Evolutionary conservation across 2,797 vertebrate species (phyloP), one percentile per base, ranked within the genome.

Genomic region (Philypnodon macrostomus): DNA sequence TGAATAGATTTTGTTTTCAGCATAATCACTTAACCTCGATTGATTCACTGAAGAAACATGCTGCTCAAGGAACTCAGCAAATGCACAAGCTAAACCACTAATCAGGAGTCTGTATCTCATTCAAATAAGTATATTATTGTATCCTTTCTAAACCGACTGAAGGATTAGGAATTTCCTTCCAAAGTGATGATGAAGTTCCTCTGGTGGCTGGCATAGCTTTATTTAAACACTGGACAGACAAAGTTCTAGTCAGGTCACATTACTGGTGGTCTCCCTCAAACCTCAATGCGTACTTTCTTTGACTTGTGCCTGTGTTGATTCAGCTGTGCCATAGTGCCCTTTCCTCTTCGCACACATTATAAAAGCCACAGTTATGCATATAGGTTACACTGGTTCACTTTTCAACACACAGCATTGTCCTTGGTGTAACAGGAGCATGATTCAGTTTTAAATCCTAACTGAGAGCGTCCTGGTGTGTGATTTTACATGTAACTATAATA

Each of bases 401-500:
- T 35, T 10, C 42, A 23, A 19, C 31, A 33, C 32, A 42, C 39
- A 30, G 32, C 17, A 12, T 53, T 58, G 49, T 42, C 56, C 46
- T 14, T 19, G 49, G 18, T 29, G 47, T 66, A 71, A 60, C 42
- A 45, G 18, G 58, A 71, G 36, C 62, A 50, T 34, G 13, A 4
- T 50, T 63, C 46, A 37, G 42, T 58, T 77, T 61, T 63, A 27
- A 59, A 16, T 33, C 5, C 60, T 44, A 33, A 32, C 31, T 21
- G 2, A 4, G 48, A 45, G 35, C 53, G 26, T 59, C 31, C 21
- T 6, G 39, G 52, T 46, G 5, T 58, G 35, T 19, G 21, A 39
- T 76, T 72, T 58, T 66, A 63, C 52, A 40, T 52, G 44, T 34
- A 47, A 56, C 64, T 26, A 4, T 65, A 53, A 71, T 14, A 23